Evolutionary conservation across 2,888 invertebrate genomes (phyloP).

Genomic region (Sarcophaga variegata): DNA sequence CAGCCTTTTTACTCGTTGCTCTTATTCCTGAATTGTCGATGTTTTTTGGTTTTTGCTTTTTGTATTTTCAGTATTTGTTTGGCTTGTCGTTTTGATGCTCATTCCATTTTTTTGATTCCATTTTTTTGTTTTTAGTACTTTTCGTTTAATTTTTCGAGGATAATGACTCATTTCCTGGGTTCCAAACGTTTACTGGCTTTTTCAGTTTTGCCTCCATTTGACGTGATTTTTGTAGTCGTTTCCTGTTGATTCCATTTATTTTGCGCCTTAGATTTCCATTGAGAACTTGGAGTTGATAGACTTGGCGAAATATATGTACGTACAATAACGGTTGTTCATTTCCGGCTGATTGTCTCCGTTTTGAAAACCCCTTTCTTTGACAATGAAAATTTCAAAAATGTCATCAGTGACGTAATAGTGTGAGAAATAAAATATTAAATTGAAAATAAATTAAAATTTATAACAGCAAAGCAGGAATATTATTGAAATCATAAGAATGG

Average conservation of each 20-base stretch:
- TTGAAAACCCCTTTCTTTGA: constrained; percentile 27
- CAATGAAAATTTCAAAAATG: constrained; percentile 10
- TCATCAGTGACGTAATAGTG: neutral
- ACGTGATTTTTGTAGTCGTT: constrained; percentile 78
- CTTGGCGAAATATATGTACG: neutral
- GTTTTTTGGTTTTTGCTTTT: constrained; percentile 2
- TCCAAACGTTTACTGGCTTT: constrained; percentile 73
- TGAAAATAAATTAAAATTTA: too few relatives aligned
- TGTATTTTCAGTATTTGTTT: neutral
- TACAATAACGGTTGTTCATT: constrained; percentile 57
- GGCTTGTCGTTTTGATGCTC: constrained; percentile 42
- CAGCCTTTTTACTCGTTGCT: constrained; percentile 32
- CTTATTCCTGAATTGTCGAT: constrained; percentile 63
- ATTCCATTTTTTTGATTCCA: constrained; percentile 39
- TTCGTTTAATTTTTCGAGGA: constrained; percentile 61
- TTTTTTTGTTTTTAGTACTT: neutral
- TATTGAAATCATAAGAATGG: too few relatives aligned
- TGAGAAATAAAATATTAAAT: too few relatives aligned
- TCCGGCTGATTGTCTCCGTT: constrained; percentile 43
- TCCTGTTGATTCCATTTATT: constrained; percentile 75
- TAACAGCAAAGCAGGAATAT: too few relatives aligned
- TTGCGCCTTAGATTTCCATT: constrained; percentile 15
- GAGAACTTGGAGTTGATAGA: constrained; percentile 15
- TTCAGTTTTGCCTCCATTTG: constrained; percentile 71
- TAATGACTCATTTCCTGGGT: constrained; percentile 79